Evolutionary conservation across 2,888 invertebrate genomes (phyloP), one percentile per base, ranked within the genome.

Genomic region (Chrysodeixis includens): DNA sequence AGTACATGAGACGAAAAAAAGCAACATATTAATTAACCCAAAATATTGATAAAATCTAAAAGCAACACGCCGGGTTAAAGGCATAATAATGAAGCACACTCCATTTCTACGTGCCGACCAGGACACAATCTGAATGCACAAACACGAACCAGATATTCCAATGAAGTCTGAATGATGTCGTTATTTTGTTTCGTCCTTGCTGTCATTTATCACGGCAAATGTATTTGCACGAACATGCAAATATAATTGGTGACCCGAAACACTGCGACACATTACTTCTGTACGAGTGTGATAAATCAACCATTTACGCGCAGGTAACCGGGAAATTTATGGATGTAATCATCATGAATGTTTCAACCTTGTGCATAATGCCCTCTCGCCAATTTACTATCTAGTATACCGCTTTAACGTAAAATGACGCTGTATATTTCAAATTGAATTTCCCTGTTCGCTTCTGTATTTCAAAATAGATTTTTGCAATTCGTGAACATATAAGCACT

Each of bases 321-420:
- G 79, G 73, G 56, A 82, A 86, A 91, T 91, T 91, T 91, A 90
- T 90, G 88, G 79, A 74, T 79, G 86, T 88, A 89, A 90, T 90
- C 88, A 88, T 83, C 87, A 84, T 84, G 85, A 87, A 88, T 87
- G 84, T 87, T 89, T 86, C 83, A 89, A 81, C 79, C 76, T 76
- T 82, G 81, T 87, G 81, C 85, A 88, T 86, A 83, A 83, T 64
- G 60, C 57, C 62, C 56, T 40, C 59, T 64, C 71, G 66, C 72
- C 76, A 74, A 83, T 86, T 84, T 81, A 84, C 81, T 78, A 75
- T 73, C 74, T 67, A 63, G 59, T 59, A 64, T 60, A 62, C 66
- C 56, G 54, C 65, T 77, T 70, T 59, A 75, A 76, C 76, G 67
- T 66, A 63, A 73, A 81, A 78, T 75, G 46, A 62, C 65, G 68